phyloP scores from a whole-genome alignment of 2,888 invertebrate genomes.

The Melanotus villosus region DNA sequence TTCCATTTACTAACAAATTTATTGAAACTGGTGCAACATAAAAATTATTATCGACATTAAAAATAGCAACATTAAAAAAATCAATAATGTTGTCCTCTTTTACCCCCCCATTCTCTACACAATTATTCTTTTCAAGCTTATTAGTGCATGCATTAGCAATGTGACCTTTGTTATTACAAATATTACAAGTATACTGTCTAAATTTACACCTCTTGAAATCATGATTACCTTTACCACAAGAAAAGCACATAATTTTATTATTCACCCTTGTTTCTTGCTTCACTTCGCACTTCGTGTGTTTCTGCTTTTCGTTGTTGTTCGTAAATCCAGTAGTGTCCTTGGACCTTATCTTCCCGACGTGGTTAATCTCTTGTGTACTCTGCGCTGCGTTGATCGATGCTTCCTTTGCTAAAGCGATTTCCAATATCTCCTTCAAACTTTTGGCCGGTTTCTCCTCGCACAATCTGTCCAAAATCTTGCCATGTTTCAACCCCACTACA shows the following conservation, averaged over 20 bases:
- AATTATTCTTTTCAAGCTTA: conserved; percentile 6
- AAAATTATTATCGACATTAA: conserved; percentile 1
- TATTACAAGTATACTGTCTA: conserved; percentile 37
- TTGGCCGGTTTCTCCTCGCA: too few relatives aligned
- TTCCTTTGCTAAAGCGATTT: neutral
- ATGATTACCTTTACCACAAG: conserved; percentile 30
- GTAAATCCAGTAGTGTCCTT: too few relatives aligned
- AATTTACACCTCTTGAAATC: conserved; percentile 42
- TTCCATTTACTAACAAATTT: conserved; percentile 20
- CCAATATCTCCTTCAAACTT: conserved; percentile 22
- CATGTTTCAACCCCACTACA: too few relatives aligned
- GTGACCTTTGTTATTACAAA: conserved; percentile 37
- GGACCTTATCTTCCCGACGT: too few relatives aligned
- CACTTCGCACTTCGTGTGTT: too few relatives aligned
- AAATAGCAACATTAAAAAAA: conserved; percentile 21
- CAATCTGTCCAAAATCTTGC: too few relatives aligned
- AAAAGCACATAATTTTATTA: conserved; percentile 10
- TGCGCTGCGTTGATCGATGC: too few relatives aligned
- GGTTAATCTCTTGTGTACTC: too few relatives aligned
- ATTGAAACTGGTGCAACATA: conserved; percentile 25
- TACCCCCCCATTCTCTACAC: neutral
- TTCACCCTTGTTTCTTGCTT: neutral
- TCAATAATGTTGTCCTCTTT: conserved; percentile 3
- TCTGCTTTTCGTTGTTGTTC: too few relatives aligned
- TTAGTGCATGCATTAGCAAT: conserved; percentile 26